These are phyloP conservation scores for Drosophila burlai DNA, from an alignment of 1,140 invertebrate genomes.

Conservation along the genomic window DNA sequence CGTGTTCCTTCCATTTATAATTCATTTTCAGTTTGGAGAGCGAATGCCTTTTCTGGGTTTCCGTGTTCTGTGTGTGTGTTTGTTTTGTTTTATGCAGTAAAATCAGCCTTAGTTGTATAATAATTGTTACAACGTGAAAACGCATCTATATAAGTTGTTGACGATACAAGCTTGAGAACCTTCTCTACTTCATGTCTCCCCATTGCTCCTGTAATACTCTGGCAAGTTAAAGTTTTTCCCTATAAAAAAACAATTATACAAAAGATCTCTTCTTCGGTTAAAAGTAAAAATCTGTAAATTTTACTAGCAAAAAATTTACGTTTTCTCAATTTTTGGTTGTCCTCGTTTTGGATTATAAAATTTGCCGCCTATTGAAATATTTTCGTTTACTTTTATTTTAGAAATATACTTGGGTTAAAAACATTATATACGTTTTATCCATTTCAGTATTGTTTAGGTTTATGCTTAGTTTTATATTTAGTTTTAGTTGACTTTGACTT, in stretches of 20 bases:
- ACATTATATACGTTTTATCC: constrained; percentile 55
- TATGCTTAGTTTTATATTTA: constrained; percentile 57
- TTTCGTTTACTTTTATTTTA: constrained; percentile 22
- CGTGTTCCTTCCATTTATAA: not conserved
- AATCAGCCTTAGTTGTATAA: constrained; percentile 81
- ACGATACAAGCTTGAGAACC: constrained; percentile 64
- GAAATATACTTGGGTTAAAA: constrained; percentile 68
- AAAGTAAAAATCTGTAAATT: constrained; percentile 83
- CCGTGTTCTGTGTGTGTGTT: constrained; percentile 25
- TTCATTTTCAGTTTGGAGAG: constrained; percentile 27
- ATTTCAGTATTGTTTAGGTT: constrained; percentile 46
- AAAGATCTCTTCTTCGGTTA: constrained; percentile 55
- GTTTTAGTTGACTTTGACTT: constrained; percentile 64
- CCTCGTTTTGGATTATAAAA: constrained; percentile 39
- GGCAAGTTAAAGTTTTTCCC: constrained; percentile 69
- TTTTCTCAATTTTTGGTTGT: constrained; percentile 29
- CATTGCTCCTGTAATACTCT: constrained; percentile 49
- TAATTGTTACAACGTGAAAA: constrained; percentile 74
- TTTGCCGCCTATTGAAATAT: constrained; percentile 47
- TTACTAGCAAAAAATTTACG: constrained; percentile 79
- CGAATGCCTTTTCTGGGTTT: constrained; percentile 26
- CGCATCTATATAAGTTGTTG: constrained; percentile 53
- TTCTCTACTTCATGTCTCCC: constrained; percentile 22
- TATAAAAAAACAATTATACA: constrained; percentile 77
- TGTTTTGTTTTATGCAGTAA: constrained; percentile 60